Evolutionary conservation across 2,888 invertebrate genomes (phyloP).

Genomic region (Hybos culiciformis): DNA sequence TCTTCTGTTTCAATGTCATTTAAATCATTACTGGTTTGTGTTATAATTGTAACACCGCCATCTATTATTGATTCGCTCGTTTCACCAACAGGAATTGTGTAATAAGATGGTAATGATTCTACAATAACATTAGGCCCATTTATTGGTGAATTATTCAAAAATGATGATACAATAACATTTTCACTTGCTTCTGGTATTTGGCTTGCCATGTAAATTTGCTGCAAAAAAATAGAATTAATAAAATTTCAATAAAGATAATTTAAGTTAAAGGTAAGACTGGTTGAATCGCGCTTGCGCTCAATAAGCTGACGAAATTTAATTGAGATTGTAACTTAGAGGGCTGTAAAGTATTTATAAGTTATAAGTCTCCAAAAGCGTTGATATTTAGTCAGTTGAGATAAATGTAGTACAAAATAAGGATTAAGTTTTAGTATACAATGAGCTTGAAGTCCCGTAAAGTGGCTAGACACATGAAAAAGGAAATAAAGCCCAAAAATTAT

Average conservation of each 20-base stretch:
- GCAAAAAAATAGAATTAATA: neutral
- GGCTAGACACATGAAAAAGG: too few species aligned
- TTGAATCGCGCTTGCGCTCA: too few species aligned
- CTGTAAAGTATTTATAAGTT: too few species aligned
- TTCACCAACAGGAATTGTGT: conserved; percentile 12
- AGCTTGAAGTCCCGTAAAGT: too few species aligned
- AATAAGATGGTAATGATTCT: conserved; percentile 17
- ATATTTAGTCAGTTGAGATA: too few species aligned
- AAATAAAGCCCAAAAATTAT: too few species aligned
- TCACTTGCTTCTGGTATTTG: conserved; percentile 4
- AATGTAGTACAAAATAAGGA: too few species aligned
- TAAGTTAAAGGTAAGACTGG: too few species aligned
- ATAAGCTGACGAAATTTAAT: too few species aligned
- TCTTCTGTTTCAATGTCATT: conserved; percentile 5
- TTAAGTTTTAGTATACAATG: too few species aligned
- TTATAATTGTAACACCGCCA: conserved; percentile 5
- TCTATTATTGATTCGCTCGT: conserved; percentile 10
- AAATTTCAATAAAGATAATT: neutral
- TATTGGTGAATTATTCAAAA: conserved; percentile 7
- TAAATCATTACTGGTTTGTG: neutral
- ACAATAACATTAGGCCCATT: conserved; percentile 22
- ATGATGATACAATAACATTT: conserved; percentile 11
- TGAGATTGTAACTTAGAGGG: too few species aligned
- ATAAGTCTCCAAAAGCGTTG: too few species aligned
- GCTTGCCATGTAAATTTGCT: neutral